These are phyloP conservation scores for Guaruba guarouba DNA, from an alignment of 2,113 vertebrate species.

Conservation along the genomic window DNA sequence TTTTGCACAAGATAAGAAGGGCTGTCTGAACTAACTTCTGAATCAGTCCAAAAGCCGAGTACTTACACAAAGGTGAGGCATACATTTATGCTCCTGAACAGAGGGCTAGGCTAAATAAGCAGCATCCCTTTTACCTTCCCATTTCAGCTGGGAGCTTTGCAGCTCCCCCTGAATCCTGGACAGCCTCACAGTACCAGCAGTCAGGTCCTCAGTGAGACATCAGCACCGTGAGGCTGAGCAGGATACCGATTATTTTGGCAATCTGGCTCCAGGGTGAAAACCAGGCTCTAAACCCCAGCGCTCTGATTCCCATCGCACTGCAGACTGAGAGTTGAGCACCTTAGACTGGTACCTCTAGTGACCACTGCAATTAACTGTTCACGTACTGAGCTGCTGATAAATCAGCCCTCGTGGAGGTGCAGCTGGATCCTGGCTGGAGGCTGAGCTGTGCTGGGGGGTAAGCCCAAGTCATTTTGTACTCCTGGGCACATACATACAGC, in stretches of 20 bases:
- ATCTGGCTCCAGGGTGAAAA: background rate
- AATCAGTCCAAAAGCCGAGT: background rate
- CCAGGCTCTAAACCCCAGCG: background rate
- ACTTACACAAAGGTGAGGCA: background rate
- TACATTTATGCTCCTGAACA: background rate
- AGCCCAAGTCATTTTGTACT: fast-evolving
- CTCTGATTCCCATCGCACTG: background rate
- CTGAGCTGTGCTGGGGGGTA: background rate
- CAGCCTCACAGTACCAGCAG: background rate
- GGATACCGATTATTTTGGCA: background rate
- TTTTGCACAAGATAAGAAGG: background rate
- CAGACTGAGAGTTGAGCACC: background rate
- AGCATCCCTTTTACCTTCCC: background rate
- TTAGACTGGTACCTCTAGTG: background rate
- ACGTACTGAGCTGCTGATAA: fast-evolving
- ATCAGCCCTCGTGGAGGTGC: fast-evolving
- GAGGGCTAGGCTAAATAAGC: background rate
- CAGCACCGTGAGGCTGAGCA: background rate
- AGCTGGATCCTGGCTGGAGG: background rate
- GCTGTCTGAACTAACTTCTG: background rate
- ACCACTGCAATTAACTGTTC: background rate
- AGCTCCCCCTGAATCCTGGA: background rate
- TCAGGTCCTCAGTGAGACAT: fast-evolving
- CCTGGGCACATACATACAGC: background rate
- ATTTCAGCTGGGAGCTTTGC: background rate